Percentiles rank a stretch among this genome's conserved stretches.
Conservation (phyloP, 2,113 vertebrate species). For the Atrichornis clamosus region DNA sequence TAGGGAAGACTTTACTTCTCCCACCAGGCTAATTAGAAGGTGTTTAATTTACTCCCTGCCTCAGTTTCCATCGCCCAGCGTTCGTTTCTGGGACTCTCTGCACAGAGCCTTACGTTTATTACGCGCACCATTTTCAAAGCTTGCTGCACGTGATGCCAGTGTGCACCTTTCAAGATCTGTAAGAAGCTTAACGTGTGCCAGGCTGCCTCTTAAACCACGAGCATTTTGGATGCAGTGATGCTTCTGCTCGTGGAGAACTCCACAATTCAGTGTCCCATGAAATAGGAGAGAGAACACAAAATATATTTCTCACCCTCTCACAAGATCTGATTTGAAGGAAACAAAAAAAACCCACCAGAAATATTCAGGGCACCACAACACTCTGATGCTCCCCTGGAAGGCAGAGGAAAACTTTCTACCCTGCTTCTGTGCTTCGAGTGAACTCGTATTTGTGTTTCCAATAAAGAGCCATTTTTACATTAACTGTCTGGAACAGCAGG, state of each 20-base stretch:
- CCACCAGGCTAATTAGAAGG: conserved; percentile 13
- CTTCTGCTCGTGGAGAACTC: conserved; percentile 22
- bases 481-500: conserved; percentile 66
- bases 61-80: conserved; percentile 24
- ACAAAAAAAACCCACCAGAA: background rate
- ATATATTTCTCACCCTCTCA: background rate
- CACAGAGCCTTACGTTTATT: background rate
- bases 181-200: background rate
- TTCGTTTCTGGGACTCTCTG: background rate
- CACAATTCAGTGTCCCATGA: conserved; percentile 18
- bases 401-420: conserved; percentile 56
- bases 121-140: conserved; percentile 32
- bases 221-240: background rate
- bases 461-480: conserved; percentile 69
- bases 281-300: conserved; percentile 26
- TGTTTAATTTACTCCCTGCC: conserved; percentile 19
- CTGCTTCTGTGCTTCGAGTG: conserved; percentile 49
- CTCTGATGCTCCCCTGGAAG: conserved; percentile 33
- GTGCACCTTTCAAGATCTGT: background rate
- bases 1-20: conserved; percentile 39
- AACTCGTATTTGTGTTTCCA: conserved; percentile 68
- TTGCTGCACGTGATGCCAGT: conserved; percentile 7
- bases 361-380: conserved; percentile 31
- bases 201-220: background rate
- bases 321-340: conserved; percentile 17